A percentile compares a stretch with the other conserved stretches of the same genome.
These are phyloP conservation scores for Agrotis clavis DNA, from an alignment of 2,888 invertebrate species.

Conservation along the genomic window DNA sequence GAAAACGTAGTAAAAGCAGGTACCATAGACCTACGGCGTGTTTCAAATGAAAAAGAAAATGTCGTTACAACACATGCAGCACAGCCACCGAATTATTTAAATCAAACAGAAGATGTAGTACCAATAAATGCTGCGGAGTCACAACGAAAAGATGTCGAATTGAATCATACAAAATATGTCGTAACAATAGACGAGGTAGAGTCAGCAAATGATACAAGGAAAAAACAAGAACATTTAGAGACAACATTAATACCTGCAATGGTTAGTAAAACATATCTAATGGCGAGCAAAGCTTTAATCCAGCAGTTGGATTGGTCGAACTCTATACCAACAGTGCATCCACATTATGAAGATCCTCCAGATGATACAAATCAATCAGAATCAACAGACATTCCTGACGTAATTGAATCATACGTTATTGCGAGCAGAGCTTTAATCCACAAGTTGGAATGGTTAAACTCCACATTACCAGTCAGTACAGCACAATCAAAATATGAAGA, in stretches of 20 bases:
- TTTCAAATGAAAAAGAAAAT: neutral
- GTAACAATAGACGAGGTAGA: neutral
- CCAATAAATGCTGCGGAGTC: neutral
- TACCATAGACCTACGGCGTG: neutral
- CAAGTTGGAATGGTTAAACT: too few relatives aligned
- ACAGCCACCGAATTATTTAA: neutral
- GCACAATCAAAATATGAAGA: neutral
- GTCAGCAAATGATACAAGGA: neutral
- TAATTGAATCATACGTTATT: too few relatives aligned
- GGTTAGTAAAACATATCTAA: neutral
- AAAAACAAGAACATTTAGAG: neutral
- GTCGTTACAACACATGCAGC: neutral
- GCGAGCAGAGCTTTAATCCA: too few relatives aligned
- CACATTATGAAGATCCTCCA: neutral
- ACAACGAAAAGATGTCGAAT: neutral
- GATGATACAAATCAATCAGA: neutral
- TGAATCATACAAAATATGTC: neutral
- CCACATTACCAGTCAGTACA: neutral
- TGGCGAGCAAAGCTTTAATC: neutral
- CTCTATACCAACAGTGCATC: neutral
- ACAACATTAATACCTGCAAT: neutral
- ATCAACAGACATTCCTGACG: neutral
- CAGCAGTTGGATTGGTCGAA: neutral
- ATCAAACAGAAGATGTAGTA: neutral
- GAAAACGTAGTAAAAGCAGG: neutral